Percentiles rank a stretch among this genome's conserved stretches.
These are phyloP conservation scores for Drosophila kepulauana DNA, from an alignment of 1,140 invertebrate genomes.

Conservation along the genomic window DNA sequence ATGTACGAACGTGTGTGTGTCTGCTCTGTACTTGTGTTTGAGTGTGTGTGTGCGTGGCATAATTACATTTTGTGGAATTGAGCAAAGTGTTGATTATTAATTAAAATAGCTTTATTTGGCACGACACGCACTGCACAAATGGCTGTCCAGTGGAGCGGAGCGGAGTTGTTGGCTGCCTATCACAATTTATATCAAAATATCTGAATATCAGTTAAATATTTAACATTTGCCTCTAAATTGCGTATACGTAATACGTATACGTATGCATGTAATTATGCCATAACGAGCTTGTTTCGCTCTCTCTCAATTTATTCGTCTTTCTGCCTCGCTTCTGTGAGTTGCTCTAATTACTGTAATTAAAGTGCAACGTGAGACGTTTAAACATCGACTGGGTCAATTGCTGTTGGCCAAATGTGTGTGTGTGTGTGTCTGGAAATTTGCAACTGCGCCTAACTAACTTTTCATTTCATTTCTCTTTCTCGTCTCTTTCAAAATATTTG, in stretches of 20 bases:
- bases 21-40: slow-evolving; percentile 15
- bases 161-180: slow-evolving; percentile 33
- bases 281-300: slow-evolving; percentile 42
- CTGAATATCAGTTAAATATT: slow-evolving; percentile 72
- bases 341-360: slow-evolving; percentile 77
- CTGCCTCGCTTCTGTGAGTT: slow-evolving; percentile 8
- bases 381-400: slow-evolving; percentile 40
- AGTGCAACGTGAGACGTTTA: slow-evolving; percentile 74
- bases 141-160: slow-evolving; percentile 7
- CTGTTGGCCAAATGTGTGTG: background rate
- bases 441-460: background rate
- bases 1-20: slow-evolving; percentile 19
- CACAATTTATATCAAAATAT: slow-evolving; percentile 51
- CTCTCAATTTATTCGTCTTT: slow-evolving; percentile 1
- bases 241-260: slow-evolving; percentile 26
- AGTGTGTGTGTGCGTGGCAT: slow-evolving; percentile 42
- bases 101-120: slow-evolving; percentile 80
- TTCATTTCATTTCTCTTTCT: slow-evolving; percentile 14
- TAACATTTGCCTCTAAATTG: slow-evolving; percentile 70
- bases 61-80: slow-evolving; percentile 81
- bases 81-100: slow-evolving; percentile 82
- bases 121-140: slow-evolving; percentile 36
- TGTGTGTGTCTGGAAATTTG: background rate
- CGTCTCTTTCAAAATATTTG: slow-evolving; percentile 81
- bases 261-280: slow-evolving; percentile 63